Evolutionary conservation across 1,140 invertebrate species (phyloP), one percentile per base, ranked within the genome.

Genomic region (Drosophila kanapiae): DNA sequence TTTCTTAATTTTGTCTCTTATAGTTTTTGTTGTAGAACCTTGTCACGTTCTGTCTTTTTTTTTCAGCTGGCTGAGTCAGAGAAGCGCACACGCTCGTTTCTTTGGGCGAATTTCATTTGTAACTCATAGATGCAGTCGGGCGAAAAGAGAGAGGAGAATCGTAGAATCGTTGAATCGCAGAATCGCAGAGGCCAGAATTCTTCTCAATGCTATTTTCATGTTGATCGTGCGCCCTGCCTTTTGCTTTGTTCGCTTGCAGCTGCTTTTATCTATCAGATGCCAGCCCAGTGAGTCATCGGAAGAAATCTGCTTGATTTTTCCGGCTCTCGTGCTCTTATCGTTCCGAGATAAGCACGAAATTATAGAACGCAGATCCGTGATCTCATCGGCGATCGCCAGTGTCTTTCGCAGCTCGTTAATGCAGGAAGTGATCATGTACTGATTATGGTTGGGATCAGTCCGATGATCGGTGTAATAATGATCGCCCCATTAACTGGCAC

Each of bases 201-300:
- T 80, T 88, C 84, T 80, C 61, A 84, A 80, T 88, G 83, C 83
- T 87, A 88, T 87, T 87, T 87, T 74, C 67, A 87, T 88, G 78
- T 76, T 54, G 65, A 71, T 60, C 67, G 61, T 71, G 64, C 71
- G 31, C 67, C 56, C 42, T n/a, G 47, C 37, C 76, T 10, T 40
- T 56, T 38, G 35, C 49, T 67, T 80, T 76, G 42, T 62, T 51
- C 53, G 42, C 38, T 71, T 83, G 83, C 83, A 87, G 83, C 83
- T 88, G 83, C 70, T 84, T 56, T 88, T 87, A 87, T 87, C 83
- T 87, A 78, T 88, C 80, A 84, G 83, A 87, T 87, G 74, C 83
- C 75, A 84, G 57, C 51, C 38, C 29, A 31, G 29, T 87, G 83
- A 87, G 48, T 87, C 83, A 87, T 42, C 18, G 14, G 23, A 54